Evolutionary conservation across 2,888 invertebrate genomes (phyloP), one percentile per base, ranked within the genome.

Genomic region (Tachina grossa): DNA sequence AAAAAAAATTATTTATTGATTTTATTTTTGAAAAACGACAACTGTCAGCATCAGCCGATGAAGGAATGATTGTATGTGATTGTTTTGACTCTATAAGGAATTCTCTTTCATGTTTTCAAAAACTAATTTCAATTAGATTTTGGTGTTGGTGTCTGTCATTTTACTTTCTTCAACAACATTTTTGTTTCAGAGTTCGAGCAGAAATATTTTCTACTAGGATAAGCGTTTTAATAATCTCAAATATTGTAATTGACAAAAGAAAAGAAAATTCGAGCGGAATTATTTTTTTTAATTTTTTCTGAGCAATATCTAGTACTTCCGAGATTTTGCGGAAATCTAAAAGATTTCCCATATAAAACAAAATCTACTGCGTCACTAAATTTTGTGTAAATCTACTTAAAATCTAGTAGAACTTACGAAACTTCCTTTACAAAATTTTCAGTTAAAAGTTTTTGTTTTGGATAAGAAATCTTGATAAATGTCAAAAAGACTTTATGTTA

Each of bases 1-100:
- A 81, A 76, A 82, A 69, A 16, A 68, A 75, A 81, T 75, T 43
- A 49, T 57, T 69, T 75, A 51, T 63, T 65, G 49, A 45, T 47
- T 72, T 49, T 65, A 68, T 22, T 22, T 63, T 14, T 31, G 31
- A 31, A 31, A 41, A 49, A 9, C n/a, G 43, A n/a, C 43, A 59
- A 77, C 43, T 69, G 59, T 59, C 69, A 43, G 61, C 31, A 49
- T 39, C 59, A 55, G 14, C 16, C 14, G 55, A 19, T 63, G 41
- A 49, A 14, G 11, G 13, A 39, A 39, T 45, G 16, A n/a, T 8
- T 13, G 5, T 9, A 51, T 39, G 16, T 39, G 45, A 45, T 6
- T 43, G 11, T 22, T 9, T 47, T 31, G 31, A 10, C 31, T 55
- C 39, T 11, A 22, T 14, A 55, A 69, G 61, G 9, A 51, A n/a